Evolutionary conservation across 2,797 vertebrate species (phyloP), one percentile per base, ranked within the genome.

Genomic region (Acrossocheilus wenchowensis): DNA sequence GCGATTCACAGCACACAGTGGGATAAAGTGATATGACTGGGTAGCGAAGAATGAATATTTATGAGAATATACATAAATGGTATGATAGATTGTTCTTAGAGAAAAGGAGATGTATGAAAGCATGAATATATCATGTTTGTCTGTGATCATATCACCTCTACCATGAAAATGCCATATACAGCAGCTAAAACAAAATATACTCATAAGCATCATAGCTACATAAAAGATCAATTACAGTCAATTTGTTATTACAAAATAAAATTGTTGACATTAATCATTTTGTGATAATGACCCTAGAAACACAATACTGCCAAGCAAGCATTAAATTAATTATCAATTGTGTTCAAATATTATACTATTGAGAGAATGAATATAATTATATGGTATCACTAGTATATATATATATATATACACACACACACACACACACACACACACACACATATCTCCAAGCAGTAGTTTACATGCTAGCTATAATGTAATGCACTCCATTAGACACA

Each of bases 21-120:
- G 43, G 43, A n/a, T 30, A 52, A 64, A 77, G 60, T 78, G 45
- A 84, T 50, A 30, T 30, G 73, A 77, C 30, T 78, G 60, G 62
- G 23, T 68, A 41, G 14, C 7, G 2, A 6, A 12, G 7, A 36
- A 52, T 68, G 73, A 78, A 68, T 84, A 77, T 78, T 84, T 84
- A 84, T 66, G 73, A 52, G 10, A 78, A 17, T 10, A 64, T 23
- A 34, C 8, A 11, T 17, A 45, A 74, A 23, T 17, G 19, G 11
- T 52, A 36, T 48, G 14, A 45, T 66, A 57, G 2, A 8, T 0
- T 57, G 50, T 72, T 41, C 14, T 72, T 41, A 4, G 23, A 43
- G 39, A 83, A 64, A 64, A 64, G 23, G 6, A 30, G 10, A 45
- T 30, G 57, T 45, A 12, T 15, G 57, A 45, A 79, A 43, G 39